Conservation (phyloP, 92 coral and sea anemone genomes). For the Chrysogorgia sp. region DNA sequence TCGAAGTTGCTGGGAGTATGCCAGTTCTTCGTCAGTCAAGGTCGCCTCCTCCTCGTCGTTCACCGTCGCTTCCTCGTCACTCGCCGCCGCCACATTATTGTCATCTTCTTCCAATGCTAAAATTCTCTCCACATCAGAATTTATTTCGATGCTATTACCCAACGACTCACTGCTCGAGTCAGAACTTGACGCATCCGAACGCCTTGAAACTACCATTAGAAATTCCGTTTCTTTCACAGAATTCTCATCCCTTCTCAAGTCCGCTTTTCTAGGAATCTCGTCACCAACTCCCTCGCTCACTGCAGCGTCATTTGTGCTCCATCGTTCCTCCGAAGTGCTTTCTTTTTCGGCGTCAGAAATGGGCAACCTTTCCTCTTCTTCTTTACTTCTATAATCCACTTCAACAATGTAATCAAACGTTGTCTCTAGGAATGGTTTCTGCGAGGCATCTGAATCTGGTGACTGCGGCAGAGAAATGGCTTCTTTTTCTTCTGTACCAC, state of each 20-base stretch:
- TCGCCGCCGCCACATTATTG: conserved; percentile 4
- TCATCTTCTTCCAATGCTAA: neutral
- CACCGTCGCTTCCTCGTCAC: neutral
- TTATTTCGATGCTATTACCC: too few species aligned
- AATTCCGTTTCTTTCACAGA: neutral
- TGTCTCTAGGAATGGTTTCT: neutral
- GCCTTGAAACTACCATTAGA: neutral
- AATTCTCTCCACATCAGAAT: too few species aligned
- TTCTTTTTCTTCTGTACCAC: neutral
- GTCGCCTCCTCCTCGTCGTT: conserved; percentile 15
- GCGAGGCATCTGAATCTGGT: neutral
- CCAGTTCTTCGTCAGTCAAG: conserved; percentile 9
- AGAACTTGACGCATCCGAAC: neutral
- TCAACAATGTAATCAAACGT: conserved; percentile 13
- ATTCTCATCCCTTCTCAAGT: neutral
- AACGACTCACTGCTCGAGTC: neutral
- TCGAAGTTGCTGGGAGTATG: conserved; percentile 37
- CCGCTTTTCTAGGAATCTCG: neutral
- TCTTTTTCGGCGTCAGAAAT: neutral
- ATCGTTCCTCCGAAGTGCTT: neutral
- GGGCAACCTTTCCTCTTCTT: neutral
- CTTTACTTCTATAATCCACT: conserved; percentile 13
- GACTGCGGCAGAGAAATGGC: neutral
- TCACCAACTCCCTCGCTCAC: neutral
- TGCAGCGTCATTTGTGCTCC: neutral